phyloP scores from a whole-genome alignment of 2,888 invertebrate genomes.

The Pyrrhosoma nymphula region DNA sequence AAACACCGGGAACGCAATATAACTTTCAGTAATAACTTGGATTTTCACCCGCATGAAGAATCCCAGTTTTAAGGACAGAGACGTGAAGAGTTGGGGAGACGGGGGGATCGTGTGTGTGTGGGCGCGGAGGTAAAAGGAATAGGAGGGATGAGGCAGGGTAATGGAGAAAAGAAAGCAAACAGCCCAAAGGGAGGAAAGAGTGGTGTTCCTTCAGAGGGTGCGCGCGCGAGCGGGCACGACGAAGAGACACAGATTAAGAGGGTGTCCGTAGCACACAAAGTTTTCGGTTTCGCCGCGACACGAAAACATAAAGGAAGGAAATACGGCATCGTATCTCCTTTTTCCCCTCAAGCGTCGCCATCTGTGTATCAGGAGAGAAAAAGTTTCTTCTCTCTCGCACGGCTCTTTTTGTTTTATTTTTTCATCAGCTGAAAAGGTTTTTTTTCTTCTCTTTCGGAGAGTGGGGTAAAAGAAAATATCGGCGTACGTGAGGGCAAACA shows the following conservation, averaged over 20 bases:
- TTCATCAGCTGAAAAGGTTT: slow-evolving; percentile 34
- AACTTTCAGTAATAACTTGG: neutral
- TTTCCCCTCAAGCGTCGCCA: slow-evolving; percentile 17
- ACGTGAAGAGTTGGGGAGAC: neutral
- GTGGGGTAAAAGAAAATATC: neutral
- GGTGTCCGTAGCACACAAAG: slow-evolving; percentile 27
- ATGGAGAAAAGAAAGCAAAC: slow-evolving; percentile 28
- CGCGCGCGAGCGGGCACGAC: neutral
- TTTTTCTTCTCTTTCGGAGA: neutral
- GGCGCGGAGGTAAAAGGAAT: neutral
- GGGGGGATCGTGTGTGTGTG: too few species aligned
- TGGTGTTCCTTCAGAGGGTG: neutral
- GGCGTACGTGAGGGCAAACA: slow-evolving; percentile 46
- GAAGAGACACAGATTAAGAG: slow-evolving; percentile 54
- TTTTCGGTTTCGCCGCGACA: slow-evolving; percentile 16
- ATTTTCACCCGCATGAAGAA: neutral
- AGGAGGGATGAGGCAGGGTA: neutral
- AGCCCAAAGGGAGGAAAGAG: neutral
- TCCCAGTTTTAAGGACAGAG: too few species aligned
- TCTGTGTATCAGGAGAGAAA: slow-evolving; percentile 53
- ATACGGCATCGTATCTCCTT: slow-evolving; percentile 29
- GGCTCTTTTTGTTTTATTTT: slow-evolving; percentile 36
- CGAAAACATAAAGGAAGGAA: slow-evolving; percentile 32
- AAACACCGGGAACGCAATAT: too few species aligned
- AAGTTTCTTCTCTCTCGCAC: neutral